Base-by-base conservation (phyloP, 2,113 vertebrate species). In the Amphiprion ocellaris region DNA sequence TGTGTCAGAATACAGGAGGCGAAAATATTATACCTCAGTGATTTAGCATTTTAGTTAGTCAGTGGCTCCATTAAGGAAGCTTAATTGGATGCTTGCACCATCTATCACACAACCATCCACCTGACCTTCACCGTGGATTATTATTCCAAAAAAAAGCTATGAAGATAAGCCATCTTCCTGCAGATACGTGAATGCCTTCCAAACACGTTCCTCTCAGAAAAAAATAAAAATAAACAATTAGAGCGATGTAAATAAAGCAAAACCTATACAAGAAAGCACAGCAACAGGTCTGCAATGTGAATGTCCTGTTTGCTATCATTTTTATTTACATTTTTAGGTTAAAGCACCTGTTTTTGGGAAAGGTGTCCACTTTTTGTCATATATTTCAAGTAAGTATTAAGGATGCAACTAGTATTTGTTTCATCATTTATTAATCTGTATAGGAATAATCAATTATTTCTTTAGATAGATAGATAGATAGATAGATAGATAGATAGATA, bases 21-120 rank as follows among this genome's bases (percentile, higher is more conserved):
- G 4, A 77, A 59, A 54, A 14, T 23, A 60, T 52, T 49, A n/a
- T 53, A 54, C 63, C 14, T 60, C 28, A 10, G 28, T 58, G 75
- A 59, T 69, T 61, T 28, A 62, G 33, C 58, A 23, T 79, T 79
- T 70, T 47, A 69, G 10, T 52, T 68, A 26, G 30, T 26, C 46
- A 81, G 75, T 53, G 69, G 23, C 61, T 83, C 69, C 10, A 55
- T 77, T 76, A 59, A 52, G 49, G 52, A 73, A 21, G 21, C 23
- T 64, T 77, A 83, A 82, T 59, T 79, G 49, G 73, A 83, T 46
- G 74, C 53, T 75, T 69, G 69, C 58, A 73, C 52, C 60, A 74
- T 74, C 63, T 49, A 28, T 87, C 53, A 66, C 66, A 66, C 69
- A 62, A 61, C 24, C 33, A 44, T 33, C 58, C 21, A 24, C 44